Conservation (phyloP, 2,797 vertebrate species). For the Typhlichthys subterraneus region DNA sequence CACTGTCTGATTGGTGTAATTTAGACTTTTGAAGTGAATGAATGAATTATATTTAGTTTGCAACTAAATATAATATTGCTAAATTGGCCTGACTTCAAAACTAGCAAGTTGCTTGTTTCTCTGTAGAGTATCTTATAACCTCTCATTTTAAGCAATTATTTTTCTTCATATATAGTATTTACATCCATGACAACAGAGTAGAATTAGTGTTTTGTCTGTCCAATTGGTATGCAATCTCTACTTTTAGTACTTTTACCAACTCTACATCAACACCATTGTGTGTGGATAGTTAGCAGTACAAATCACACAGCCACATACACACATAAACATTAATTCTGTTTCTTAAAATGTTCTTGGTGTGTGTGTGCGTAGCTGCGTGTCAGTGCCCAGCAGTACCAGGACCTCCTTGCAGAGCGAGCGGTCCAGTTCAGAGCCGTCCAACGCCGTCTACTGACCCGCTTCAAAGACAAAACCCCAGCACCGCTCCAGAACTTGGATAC, state of each 20-base stretch:
- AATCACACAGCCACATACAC: background rate
- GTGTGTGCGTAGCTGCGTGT: constrained; percentile 80
- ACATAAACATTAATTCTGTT: background rate
- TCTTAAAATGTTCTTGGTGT: background rate
- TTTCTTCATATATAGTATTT: too few species aligned
- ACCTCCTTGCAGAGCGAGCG: constrained; percentile 90
- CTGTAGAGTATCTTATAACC: too few species aligned
- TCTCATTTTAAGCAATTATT: too few species aligned
- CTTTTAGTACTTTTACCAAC: background rate
- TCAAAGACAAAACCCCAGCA: constrained; percentile 96
- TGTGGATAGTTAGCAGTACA: background rate
- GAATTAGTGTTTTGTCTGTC: too few species aligned
- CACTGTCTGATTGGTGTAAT: too few species aligned
- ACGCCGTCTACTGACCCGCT: constrained; percentile 89
- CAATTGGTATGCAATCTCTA: too few species aligned
- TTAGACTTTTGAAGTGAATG: too few species aligned
- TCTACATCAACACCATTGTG: background rate
- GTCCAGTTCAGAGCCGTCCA: constrained; percentile 95
- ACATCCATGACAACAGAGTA: too few species aligned
- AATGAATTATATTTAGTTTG: too few species aligned
- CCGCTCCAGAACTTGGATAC: constrained; percentile 96
- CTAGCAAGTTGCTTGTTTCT: too few species aligned
- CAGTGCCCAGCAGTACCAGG: constrained; percentile 87
- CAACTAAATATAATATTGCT: too few species aligned
- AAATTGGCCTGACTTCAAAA: too few species aligned